Conservation (phyloP, 2,797 vertebrate species). For the Melanotaenia pygmaea region DNA sequence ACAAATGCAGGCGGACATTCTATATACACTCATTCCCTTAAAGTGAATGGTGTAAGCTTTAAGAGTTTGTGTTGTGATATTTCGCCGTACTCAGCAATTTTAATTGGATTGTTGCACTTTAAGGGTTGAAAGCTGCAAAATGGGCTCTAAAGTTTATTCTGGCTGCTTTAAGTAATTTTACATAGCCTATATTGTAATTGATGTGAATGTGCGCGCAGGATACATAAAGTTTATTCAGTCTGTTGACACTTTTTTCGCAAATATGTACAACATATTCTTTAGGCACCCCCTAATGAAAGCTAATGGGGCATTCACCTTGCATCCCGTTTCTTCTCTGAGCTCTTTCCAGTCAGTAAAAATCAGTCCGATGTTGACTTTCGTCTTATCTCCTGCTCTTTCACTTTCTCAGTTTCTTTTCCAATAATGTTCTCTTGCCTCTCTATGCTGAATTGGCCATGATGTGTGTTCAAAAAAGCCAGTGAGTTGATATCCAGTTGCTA, state of each 20-base stretch:
- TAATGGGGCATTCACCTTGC: not conserved
- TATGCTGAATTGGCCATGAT: not conserved
- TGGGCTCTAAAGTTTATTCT: not conserved
- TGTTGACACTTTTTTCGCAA: not conserved
- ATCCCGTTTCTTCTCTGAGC: not conserved
- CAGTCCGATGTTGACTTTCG: not conserved
- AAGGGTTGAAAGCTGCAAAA: slow-evolving; percentile 10
- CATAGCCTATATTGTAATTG: not conserved
- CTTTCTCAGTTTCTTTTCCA: not conserved
- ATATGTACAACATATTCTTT: not conserved
- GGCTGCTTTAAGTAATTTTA: not conserved
- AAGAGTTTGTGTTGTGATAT: slow-evolving; percentile 18
- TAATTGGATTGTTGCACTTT: slow-evolving; percentile 8
- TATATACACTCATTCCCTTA: slow-evolving; percentile 27
- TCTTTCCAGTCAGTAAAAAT: not conserved
- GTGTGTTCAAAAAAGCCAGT: not conserved
- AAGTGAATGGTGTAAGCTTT: slow-evolving; percentile 27
- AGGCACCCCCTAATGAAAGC: not conserved
- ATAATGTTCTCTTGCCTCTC: not conserved
- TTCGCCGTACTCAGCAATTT: slow-evolving; percentile 22
- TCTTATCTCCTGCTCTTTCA: not conserved
- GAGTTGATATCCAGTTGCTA: not conserved
- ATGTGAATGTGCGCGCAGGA: not conserved
- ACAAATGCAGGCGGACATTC: slow-evolving; percentile 47
- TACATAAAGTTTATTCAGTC: not conserved